A percentile compares a stretch with the other conserved stretches of the same genome.
These are phyloP conservation scores for Calephelis perditalis DNA, from an alignment of 2,888 invertebrate genomes.

Conservation along the genomic window DNA sequence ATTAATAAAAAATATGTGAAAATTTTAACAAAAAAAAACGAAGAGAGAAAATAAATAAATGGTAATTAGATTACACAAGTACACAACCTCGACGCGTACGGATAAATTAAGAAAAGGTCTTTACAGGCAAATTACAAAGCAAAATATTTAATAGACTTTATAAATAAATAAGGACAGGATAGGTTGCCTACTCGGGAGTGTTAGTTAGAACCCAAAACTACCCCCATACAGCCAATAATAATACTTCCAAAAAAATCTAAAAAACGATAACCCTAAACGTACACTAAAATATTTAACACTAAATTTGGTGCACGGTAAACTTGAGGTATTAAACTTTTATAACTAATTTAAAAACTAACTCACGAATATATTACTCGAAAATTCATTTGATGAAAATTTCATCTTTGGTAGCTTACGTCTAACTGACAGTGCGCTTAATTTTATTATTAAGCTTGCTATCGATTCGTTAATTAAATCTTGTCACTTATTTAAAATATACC, in stretches of 20 bases:
- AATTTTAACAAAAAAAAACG: conserved; percentile 58
- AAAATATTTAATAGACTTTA: conserved; percentile 56
- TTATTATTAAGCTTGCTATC: conserved; percentile 18
- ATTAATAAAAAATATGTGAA: conserved; percentile 59
- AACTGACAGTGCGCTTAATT: conserved; percentile 57
- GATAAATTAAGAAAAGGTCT: conserved; percentile 36
- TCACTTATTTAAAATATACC: background rate
- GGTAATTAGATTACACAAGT: conserved; percentile 43
- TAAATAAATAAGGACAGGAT: conserved; percentile 67
- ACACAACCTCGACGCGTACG: conserved; percentile 51
- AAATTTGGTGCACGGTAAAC: conserved; percentile 76
- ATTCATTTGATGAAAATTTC: conserved; percentile 73
- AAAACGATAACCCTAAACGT: conserved; percentile 13
- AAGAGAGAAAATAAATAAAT: conserved; percentile 48
- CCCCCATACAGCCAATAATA: conserved; percentile 32
- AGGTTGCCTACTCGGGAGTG: conserved; percentile 47
- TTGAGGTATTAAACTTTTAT: conserved; percentile 65
- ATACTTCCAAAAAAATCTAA: conserved; percentile 25
- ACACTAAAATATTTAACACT: conserved; percentile 47
- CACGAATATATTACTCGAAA: conserved; percentile 43
- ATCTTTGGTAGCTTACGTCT: conserved; percentile 69
- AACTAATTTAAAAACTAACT: conserved; percentile 34
- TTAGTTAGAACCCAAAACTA: conserved; percentile 38
- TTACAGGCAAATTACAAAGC: conserved; percentile 70
- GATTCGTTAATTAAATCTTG: conserved; percentile 8